These are phyloP conservation scores for Sebastes oblongus DNA, from an alignment of 2,797 vertebrate species.

Conservation along the genomic window DNA sequence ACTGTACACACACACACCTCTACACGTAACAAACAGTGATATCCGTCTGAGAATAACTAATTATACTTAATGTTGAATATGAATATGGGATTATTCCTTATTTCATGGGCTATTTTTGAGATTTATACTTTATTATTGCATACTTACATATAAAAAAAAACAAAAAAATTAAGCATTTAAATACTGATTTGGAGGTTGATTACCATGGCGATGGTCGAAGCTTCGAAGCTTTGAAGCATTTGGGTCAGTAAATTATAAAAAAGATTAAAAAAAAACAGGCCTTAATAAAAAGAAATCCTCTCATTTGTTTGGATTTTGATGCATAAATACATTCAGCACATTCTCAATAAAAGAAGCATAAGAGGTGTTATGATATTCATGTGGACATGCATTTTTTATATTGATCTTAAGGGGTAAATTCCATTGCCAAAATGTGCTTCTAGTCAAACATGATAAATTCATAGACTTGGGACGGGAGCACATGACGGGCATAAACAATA, in stretches of 20 bases:
- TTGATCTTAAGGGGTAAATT: slow-evolving; percentile 30
- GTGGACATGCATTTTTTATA: slow-evolving; percentile 39
- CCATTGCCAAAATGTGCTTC: slow-evolving; percentile 34
- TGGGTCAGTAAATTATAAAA: slow-evolving; percentile 4
- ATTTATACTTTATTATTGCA: too few relatives aligned
- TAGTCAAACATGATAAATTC: slow-evolving; percentile 47
- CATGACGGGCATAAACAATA: slow-evolving; percentile 24
- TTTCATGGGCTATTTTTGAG: too few relatives aligned
- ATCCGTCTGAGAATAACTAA: too few relatives aligned
- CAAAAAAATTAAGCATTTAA: too few relatives aligned
- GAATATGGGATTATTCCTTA: too few relatives aligned
- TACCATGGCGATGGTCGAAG: too few relatives aligned
- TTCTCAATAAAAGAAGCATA: slow-evolving; percentile 22
- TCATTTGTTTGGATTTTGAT: slow-evolving; percentile 17
- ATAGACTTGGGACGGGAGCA: slow-evolving; percentile 27
- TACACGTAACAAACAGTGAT: too few relatives aligned
- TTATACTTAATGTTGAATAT: too few relatives aligned
- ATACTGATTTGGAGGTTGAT: too few relatives aligned
- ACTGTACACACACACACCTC: too few relatives aligned
- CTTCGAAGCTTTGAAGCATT: too few relatives aligned
- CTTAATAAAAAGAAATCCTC: background rate
- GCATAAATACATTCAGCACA: slow-evolving; percentile 1
- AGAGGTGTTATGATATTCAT: slow-evolving; percentile 26
- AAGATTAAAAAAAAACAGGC: background rate
- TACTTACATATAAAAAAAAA: too few relatives aligned